Conservation (phyloP, 2,888 invertebrate genomes). For the Melanargia galathea region DNA sequence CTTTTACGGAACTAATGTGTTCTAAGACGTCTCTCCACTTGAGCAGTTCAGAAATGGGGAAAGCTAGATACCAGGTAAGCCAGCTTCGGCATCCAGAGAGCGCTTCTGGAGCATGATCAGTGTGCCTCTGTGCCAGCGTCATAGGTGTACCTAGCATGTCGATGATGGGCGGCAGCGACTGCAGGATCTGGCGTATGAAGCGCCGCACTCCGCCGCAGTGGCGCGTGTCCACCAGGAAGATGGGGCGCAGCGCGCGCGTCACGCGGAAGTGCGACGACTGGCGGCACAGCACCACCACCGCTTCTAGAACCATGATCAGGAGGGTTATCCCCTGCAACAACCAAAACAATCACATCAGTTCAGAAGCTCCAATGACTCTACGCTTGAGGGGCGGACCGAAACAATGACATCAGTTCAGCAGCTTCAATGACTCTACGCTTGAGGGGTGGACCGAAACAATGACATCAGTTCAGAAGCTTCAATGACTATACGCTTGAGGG, state of each 20-base stretch:
- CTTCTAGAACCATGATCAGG: conserved; percentile 91
- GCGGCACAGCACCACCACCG: conserved; percentile 89
- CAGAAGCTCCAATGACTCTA: not conserved
- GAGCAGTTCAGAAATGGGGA: too few relatives aligned
- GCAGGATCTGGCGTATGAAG: conserved; percentile 90
- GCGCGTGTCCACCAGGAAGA: conserved; percentile 93
- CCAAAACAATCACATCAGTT: not conserved
- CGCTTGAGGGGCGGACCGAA: not conserved
- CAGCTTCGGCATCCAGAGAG: too few relatives aligned
- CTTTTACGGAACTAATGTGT: too few relatives aligned
- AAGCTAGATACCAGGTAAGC: too few relatives aligned
- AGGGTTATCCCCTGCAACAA: conserved; percentile 85
- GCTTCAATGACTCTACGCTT: not conserved
- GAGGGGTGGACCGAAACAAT: not conserved
- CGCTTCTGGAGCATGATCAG: too few relatives aligned
- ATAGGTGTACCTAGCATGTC: conserved; percentile 89
- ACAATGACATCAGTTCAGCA: not conserved
- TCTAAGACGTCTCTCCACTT: too few relatives aligned
- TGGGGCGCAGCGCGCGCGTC: conserved; percentile 92
- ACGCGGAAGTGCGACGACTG: conserved; percentile 93
- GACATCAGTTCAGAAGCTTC: not conserved
- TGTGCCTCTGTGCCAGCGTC: not conserved
- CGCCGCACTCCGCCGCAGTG: conserved; percentile 90
- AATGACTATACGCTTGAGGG: not conserved
- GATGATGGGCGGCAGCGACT: conserved; percentile 92